Conservation (phyloP, 2,888 invertebrate genomes). For the Pterobdella sp. region DNA sequence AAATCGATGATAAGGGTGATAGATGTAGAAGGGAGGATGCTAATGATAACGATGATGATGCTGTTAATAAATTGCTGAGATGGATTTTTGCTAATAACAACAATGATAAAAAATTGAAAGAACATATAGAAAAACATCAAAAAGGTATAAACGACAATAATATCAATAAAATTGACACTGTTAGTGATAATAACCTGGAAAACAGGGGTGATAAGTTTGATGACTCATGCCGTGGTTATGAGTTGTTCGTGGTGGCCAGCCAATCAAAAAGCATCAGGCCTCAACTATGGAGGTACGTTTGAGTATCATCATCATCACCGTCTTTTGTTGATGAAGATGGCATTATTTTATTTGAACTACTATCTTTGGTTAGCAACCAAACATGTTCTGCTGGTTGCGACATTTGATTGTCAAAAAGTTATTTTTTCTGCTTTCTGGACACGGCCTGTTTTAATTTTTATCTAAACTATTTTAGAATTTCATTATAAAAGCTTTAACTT, state of each 20-base stretch:
- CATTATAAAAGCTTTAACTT: no score
- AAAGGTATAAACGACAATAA: not conserved
- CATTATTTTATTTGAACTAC: no score
- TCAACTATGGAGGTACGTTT: constrained; percentile 14
- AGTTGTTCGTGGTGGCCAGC: constrained; percentile 17
- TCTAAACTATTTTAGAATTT: no score
- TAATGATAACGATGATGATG: not conserved
- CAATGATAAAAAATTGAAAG: not conserved
- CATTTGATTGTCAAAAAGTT: no score
- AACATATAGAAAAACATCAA: not conserved
- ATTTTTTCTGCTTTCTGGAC: no score
- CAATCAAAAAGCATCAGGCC: constrained; percentile 20
- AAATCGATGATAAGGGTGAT: no score
- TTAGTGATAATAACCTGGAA: not conserved
- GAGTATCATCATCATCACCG: not conserved
- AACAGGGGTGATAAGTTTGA: not conserved
- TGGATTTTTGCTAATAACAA: no score
- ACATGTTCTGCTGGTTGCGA: no score
- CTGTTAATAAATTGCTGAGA: no score
- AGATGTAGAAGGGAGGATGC: not conserved
- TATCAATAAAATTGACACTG: not conserved
- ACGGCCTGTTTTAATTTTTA: no score
- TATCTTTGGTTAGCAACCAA: no score
- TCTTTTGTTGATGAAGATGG: no score
- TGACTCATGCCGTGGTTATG: constrained; percentile 11